Base-by-base conservation (phyloP, 2,888 invertebrate species). In the Salpingus planirostris region DNA sequence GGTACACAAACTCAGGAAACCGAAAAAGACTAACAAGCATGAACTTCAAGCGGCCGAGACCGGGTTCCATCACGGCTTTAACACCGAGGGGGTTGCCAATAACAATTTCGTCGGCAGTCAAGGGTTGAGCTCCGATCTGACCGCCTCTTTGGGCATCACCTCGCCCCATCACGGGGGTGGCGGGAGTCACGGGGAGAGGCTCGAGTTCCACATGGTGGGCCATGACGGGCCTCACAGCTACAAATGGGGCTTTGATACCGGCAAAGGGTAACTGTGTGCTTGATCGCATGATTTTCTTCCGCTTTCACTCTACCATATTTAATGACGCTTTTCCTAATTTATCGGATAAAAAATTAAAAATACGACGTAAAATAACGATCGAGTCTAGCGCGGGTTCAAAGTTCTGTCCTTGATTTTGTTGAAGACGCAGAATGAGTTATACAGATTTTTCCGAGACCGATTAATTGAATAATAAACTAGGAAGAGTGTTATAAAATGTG, bases 241-340 rank as follows among this genome's bases (percentile, higher is more conserved):
- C 61, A 79, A 86, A 62, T 87, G 85, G 62, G 87, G 88, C 52
- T 86, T 73, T 60, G 85, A 87, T 57, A 87, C 86, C 28, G 87
- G 87, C 51, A 78, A 79, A 66, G 86, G 86, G 87, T 86, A 68
- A 69, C 65, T 40, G n/a, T n/a, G n/a, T n/a, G n/a, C n/a, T n/a
- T n/a, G n/a, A n/a, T n/a, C n/a, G 43, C 7, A 36, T 13, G 24
- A 26, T 26, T 34, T 23, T 37, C 18, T 25, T 21, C 31, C 15
- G 22, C 18, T 11, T 23, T 23, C 11, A 11, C n/a, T n/a, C n/a
- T n/a, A n/a, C n/a, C n/a, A n/a, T n/a, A n/a, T n/a, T n/a, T n/a
- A n/a, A n/a, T n/a, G n/a, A n/a, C n/a, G n/a, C n/a, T n/a, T n/a
- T n/a, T n/a, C n/a, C n/a, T n/a, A n/a, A n/a, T n/a, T n/a, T n/a